A percentile compares a stretch with the other conserved stretches of the same genome.
phyloP scores from a whole-genome alignment of 2,888 invertebrate genomes.

The Adelphocoris suturalis region DNA sequence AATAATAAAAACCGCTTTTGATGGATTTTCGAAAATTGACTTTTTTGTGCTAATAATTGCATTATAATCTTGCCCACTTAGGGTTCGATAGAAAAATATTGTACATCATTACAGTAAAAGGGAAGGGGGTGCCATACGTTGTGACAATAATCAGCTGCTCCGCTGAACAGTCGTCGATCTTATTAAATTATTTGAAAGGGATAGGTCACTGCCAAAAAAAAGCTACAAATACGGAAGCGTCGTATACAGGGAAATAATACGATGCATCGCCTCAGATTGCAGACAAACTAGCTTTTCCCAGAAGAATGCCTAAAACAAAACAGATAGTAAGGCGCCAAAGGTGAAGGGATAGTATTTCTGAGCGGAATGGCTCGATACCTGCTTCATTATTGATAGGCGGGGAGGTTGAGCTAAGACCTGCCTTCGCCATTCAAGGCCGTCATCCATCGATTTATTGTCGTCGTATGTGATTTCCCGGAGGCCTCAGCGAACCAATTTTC shows the following conservation, averaged over 20 bases:
- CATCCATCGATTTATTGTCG: constrained; percentile 47
- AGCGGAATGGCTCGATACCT: constrained; percentile 52
- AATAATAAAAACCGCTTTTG: too few relatives aligned
- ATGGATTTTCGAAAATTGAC: too few relatives aligned
- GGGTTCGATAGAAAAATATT: too few relatives aligned
- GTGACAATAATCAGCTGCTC: too few relatives aligned
- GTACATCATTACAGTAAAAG: too few relatives aligned
- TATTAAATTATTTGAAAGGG: too few relatives aligned
- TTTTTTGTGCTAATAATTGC: too few relatives aligned
- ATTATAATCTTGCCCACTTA: too few relatives aligned
- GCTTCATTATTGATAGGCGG: constrained; percentile 61
- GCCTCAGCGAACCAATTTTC: constrained; percentile 1
- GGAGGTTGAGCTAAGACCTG: constrained; percentile 43
- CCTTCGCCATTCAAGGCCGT: constrained; percentile 56
- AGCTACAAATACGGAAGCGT: neutral
- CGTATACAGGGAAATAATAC: too few relatives aligned
- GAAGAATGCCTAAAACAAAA: neutral
- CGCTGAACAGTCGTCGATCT: too few relatives aligned
- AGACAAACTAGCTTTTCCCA: neutral
- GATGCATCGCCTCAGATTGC: neutral
- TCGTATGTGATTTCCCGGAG: constrained; percentile 60
- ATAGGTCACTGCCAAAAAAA: too few relatives aligned
- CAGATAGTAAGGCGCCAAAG: neutral
- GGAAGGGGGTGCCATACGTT: too few relatives aligned
- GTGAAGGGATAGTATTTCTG: constrained; percentile 40